Conservation (phyloP, 2,113 vertebrate species). For the Centropus unirufus region DNA sequence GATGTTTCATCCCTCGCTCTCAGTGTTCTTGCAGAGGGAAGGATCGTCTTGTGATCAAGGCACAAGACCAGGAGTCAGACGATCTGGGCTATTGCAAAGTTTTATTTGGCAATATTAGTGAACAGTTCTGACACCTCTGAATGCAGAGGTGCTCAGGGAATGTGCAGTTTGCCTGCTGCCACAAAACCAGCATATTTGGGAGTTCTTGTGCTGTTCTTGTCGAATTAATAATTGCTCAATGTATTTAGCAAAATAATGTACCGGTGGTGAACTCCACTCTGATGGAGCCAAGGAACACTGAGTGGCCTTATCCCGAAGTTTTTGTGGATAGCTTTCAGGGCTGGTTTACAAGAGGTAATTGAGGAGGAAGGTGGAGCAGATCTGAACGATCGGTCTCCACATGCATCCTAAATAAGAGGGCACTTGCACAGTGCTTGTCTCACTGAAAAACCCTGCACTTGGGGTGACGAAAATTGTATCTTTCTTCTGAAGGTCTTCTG, state of each 20-base stretch:
- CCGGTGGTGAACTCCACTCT: neutral
- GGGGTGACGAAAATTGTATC: accelerated
- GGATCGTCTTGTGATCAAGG: slow-evolving; percentile 45
- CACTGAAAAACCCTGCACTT: neutral
- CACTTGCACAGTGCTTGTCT: neutral
- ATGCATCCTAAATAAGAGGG: neutral
- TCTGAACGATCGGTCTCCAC: accelerated
- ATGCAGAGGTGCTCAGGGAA: neutral
- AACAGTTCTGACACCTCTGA: neutral
- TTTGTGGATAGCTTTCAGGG: neutral
- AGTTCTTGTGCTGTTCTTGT: neutral
- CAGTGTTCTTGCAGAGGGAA: slow-evolving; percentile 5
- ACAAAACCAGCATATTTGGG: accelerated
- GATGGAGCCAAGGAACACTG: neutral
- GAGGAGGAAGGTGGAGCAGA: neutral
- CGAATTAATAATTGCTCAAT: neutral
- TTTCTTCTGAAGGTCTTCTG: neutral
- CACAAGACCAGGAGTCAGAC: slow-evolving; percentile 61
- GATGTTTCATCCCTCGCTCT: slow-evolving; percentile 52
- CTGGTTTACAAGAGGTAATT: neutral
- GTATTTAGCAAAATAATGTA: neutral
- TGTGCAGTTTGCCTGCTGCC: neutral
- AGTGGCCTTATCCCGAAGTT: neutral
- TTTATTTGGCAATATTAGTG: neutral
- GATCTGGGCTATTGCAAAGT: neutral